Percentiles rank a stretch among this genome's conserved stretches.
These are phyloP conservation scores for Temnothorax ravouxi DNA, from an alignment of 2,888 invertebrate genomes.

Conservation along the genomic window DNA sequence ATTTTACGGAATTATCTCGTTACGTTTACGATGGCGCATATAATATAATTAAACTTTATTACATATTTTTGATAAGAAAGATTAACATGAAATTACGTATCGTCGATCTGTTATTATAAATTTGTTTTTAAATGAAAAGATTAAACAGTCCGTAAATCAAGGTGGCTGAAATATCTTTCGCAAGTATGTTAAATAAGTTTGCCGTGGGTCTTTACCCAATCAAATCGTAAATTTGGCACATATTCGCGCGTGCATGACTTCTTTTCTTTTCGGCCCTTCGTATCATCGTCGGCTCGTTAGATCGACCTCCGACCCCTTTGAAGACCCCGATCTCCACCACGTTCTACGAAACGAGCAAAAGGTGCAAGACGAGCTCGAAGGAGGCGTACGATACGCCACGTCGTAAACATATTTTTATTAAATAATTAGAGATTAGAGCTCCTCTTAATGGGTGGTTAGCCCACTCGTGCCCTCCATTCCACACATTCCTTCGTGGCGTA, in stretches of 20 bases:
- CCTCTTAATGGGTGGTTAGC: slow-evolving; percentile 84
- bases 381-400: slow-evolving; percentile 85
- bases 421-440: slow-evolving; percentile 86
- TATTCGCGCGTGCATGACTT: slow-evolving; percentile 57
- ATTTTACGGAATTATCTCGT: background rate
- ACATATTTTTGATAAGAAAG: background rate
- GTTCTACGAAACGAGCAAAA: slow-evolving; percentile 68
- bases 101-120: background rate
- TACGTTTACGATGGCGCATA: background rate
- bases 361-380: slow-evolving; percentile 76
- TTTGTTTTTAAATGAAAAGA: background rate
- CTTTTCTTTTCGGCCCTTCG: slow-evolving; percentile 65
- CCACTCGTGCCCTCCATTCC: slow-evolving; percentile 85
- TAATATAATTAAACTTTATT: background rate
- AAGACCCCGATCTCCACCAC: slow-evolving; percentile 73
- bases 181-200: background rate
- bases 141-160: background rate
- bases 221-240: slow-evolving; percentile 68
- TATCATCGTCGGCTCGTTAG: slow-evolving; percentile 73
- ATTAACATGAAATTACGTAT: background rate
- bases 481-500: slow-evolving; percentile 83
- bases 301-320: slow-evolving; percentile 84
- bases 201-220: slow-evolving; percentile 17
- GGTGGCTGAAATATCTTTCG: background rate
- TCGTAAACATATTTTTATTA: slow-evolving; percentile 87